Percentiles rank a stretch among this genome's conserved stretches.
Evolutionary conservation across 2,113 vertebrate species (phyloP).

Genomic region (Anarrhichthys ocellatus): DNA sequence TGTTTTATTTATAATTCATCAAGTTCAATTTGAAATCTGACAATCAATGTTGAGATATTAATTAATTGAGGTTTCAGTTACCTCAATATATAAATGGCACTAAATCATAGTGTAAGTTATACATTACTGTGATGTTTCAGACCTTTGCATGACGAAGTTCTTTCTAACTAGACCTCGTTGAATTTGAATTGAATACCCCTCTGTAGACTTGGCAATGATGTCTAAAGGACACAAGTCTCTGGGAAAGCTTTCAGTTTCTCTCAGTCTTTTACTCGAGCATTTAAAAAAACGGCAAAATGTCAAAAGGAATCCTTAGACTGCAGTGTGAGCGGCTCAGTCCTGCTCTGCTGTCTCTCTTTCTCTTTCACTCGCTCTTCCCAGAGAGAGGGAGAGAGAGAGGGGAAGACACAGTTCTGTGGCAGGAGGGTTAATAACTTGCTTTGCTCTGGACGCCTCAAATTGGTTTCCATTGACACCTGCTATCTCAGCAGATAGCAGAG

Average conservation of each 20-base stretch:
- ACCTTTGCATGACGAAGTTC: too few species aligned
- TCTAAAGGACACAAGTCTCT: background rate
- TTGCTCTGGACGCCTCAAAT: conserved; percentile 76
- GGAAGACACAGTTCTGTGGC: conserved; percentile 42
- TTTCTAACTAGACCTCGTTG: too few species aligned
- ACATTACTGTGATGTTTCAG: too few species aligned
- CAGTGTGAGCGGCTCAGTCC: background rate
- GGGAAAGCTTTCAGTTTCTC: conserved; percentile 7
- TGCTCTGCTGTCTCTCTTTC: conserved; percentile 10
- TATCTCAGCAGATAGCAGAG: conserved; percentile 72
- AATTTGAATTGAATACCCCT: too few species aligned
- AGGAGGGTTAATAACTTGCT: conserved; percentile 79
- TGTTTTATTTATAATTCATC: background rate
- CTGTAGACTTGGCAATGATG: background rate
- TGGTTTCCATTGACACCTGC: conserved; percentile 80
- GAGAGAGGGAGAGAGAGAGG: background rate
- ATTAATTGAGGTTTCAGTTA: background rate
- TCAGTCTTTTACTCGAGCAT: conserved; percentile 4
- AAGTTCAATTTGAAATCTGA: background rate
- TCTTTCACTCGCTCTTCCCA: background rate
- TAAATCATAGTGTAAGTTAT: too few species aligned
- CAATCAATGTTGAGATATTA: background rate
- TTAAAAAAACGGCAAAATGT: conserved; percentile 39
- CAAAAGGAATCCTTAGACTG: conserved; percentile 25
- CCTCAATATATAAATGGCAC: too few species aligned